Evolutionary conservation across 2,113 vertebrate genomes (phyloP).

Genomic region (Regulus satrapa): DNA sequence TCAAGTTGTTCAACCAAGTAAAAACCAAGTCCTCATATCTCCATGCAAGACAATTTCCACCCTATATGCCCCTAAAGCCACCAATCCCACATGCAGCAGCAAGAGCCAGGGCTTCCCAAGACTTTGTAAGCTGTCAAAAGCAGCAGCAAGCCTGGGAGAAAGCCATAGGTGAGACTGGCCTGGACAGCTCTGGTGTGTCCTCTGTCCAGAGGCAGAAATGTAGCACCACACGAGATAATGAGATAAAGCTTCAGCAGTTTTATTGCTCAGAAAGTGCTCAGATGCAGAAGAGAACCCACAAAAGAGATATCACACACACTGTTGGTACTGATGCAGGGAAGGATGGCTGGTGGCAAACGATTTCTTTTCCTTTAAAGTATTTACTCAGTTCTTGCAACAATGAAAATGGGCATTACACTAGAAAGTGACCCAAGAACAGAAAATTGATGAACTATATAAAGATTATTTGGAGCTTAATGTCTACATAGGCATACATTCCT

Average conservation of each 20-base stretch:
- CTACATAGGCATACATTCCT: rapidly evolving
- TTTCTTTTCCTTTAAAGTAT: not conserved
- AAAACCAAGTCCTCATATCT: not conserved
- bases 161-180: not conserved
- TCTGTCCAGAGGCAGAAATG: not conserved
- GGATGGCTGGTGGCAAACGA: not conserved
- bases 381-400: not conserved
- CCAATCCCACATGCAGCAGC: not conserved
- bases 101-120: not conserved
- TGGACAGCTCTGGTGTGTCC: not conserved
- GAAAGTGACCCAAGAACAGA: not conserved
- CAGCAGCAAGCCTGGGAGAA: not conserved
- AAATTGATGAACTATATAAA: not conserved
- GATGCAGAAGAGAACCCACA: not conserved
- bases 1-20: not conserved
- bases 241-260: not conserved
- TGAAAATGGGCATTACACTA: not conserved
- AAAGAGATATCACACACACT: not conserved
- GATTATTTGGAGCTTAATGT: not conserved
- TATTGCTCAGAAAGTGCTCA: not conserved
- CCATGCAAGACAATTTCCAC: not conserved
- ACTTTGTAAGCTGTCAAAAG: not conserved
- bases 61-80: not conserved
- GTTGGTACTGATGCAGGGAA: not conserved
- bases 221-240: not conserved